phyloP scores from a whole-genome alignment of 2,113 vertebrate genomes.

The Rhagologus leucostigma region DNA sequence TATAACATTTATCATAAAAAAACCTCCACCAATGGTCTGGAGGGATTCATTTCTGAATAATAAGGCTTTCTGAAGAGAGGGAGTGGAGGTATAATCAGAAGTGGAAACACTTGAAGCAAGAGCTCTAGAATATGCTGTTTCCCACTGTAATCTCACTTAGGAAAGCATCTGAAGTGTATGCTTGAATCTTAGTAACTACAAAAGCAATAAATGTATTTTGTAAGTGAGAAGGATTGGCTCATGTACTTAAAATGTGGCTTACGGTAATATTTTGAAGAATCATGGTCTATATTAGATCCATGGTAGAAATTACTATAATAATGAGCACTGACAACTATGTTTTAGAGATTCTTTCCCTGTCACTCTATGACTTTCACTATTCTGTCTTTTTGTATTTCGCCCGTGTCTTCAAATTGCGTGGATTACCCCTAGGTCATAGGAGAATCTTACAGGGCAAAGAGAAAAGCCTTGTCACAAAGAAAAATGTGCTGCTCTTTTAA shows the following conservation, averaged over 20 bases:
- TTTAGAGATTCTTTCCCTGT: neutral
- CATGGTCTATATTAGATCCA: neutral
- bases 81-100: neutral
- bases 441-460: neutral
- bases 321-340: rapidly evolving
- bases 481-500: neutral
- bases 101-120: neutral
- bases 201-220: neutral
- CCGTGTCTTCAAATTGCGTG: neutral
- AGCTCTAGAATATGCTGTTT: neutral
- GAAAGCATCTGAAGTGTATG: neutral
- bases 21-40: neutral
- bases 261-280: neutral
- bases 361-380: neutral
- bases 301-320: neutral
- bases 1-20: neutral
- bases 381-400: neutral
- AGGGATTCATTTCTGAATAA: neutral
- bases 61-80: neutral
- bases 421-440: neutral
- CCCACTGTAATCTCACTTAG: neutral
- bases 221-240: neutral
- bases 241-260: neutral
- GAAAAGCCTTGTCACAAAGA: neutral
- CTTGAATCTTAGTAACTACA: neutral